Evolutionary conservation across 2,113 vertebrate genomes (phyloP).

Genomic region (Mastomys coucha): DNA sequence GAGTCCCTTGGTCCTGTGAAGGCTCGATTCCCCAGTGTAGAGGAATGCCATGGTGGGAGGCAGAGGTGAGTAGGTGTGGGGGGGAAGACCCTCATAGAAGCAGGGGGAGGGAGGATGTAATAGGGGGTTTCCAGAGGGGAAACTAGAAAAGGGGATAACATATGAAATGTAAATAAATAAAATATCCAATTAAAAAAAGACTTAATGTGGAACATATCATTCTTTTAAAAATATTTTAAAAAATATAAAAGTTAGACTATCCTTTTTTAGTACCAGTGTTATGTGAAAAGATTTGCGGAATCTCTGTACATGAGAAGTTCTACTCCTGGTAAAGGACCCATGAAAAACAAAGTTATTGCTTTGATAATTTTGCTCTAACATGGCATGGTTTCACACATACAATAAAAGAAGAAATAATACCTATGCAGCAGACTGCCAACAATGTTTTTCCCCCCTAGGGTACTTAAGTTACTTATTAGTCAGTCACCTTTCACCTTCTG

Average conservation of each 20-base stretch:
- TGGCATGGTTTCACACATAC: neutral
- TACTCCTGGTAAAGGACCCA: neutral
- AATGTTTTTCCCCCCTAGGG: neutral
- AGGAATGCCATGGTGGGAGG: too few relatives aligned
- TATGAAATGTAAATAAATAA: too few relatives aligned
- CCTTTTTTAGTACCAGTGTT: neutral
- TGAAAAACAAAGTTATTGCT: neutral
- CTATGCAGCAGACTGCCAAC: neutral
- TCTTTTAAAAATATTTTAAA: neutral
- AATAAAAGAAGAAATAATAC: neutral
- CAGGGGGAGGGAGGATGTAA: too few relatives aligned
- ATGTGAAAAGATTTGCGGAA: neutral
- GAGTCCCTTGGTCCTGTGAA: too few relatives aligned
- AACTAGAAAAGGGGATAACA: too few relatives aligned
- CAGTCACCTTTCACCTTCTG: neutral
- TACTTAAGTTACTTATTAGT: neutral
- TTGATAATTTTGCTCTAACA: neutral
- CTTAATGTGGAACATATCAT: too few relatives aligned
- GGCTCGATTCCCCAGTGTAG: too few relatives aligned
- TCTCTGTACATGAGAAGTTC: neutral
- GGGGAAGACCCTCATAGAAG: too few relatives aligned
- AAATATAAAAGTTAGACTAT: neutral
- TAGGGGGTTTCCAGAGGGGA: too few relatives aligned
- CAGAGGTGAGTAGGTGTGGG: too few relatives aligned
- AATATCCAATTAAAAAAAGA: too few relatives aligned